These are phyloP conservation scores for Megaleporinus macrocephalus DNA, from an alignment of 2,113 vertebrate species.

Conservation along the genomic window DNA sequence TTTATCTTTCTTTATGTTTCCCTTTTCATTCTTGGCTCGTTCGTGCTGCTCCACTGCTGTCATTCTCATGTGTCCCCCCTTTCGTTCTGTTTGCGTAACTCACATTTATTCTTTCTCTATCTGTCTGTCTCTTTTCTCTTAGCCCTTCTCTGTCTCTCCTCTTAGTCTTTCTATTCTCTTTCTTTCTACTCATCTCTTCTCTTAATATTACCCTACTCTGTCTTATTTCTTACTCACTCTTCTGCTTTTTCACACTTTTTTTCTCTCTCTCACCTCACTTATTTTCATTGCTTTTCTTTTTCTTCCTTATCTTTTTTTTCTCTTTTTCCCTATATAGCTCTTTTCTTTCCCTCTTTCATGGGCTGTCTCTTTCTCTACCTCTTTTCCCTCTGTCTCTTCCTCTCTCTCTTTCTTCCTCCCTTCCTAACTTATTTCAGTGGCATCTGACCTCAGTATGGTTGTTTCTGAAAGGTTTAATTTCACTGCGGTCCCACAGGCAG, in stretches of 20 bases:
- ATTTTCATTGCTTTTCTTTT: too few species aligned
- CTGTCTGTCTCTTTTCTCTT: not conserved
- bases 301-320: conserved; percentile 3
- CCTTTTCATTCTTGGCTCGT: not conserved
- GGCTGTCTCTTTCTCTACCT: too few species aligned
- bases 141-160: not conserved
- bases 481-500: not conserved
- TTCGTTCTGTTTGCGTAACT: too few species aligned
- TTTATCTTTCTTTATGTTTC: not conserved
- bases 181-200: not conserved
- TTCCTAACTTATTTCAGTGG: not conserved
- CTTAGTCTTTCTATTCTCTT: too few species aligned
- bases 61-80: not conserved
- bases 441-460: not conserved
- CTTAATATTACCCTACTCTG: too few species aligned
- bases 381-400: too few species aligned
- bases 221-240: not conserved
- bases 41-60: not conserved
- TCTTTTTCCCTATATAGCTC: not conserved
- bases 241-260: not conserved
- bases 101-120: not conserved
- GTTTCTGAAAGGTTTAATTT: not conserved
- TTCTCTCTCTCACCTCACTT: not conserved
- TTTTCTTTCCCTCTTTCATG: not conserved
- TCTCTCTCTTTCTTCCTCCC: not conserved